These are phyloP conservation scores for Orchesella flavescens DNA, from an alignment of 2,888 invertebrate genomes.

Conservation along the genomic window DNA sequence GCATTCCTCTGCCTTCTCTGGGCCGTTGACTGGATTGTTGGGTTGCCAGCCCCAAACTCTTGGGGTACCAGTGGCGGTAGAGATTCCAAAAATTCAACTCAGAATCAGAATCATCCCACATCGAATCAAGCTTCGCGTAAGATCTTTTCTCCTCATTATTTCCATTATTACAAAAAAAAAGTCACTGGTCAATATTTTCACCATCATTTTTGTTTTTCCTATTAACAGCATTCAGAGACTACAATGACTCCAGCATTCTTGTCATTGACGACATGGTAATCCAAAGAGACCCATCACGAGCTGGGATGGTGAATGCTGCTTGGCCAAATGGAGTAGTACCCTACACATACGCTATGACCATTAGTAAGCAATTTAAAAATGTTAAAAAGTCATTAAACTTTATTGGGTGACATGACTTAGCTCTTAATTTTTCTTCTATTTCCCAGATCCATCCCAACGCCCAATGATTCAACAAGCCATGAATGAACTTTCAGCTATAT, in stretches of 20 bases:
- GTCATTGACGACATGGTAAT: conserved; percentile 65
- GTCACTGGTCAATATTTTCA: too few species aligned
- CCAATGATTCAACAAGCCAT: conserved; percentile 46
- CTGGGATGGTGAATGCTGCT: conserved; percentile 49
- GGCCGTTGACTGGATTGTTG: conserved; percentile 25
- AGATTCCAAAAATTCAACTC: not conserved
- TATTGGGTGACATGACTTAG: too few species aligned
- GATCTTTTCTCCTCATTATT: too few species aligned
- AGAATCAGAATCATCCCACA: not conserved
- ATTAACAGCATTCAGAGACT: conserved; percentile 32
- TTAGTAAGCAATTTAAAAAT: conserved; percentile 29
- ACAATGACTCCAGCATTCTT: conserved; percentile 43
- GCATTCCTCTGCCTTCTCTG: conserved; percentile 15
- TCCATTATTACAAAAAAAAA: too few species aligned
- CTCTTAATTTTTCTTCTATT: not conserved
- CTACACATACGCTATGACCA: conserved; percentile 32
- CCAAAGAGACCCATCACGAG: conserved; percentile 31
- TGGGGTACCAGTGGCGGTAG: not conserved
- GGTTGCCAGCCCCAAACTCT: conserved; percentile 8
- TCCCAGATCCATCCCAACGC: conserved; percentile 55
- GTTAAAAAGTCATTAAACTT: too few species aligned
- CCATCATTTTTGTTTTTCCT: too few species aligned
- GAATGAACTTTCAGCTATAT: conserved; percentile 37
- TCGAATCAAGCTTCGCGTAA: conserved; percentile 10
- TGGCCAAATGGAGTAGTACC: conserved; percentile 63